phyloP scores from a whole-genome alignment of 2,113 vertebrate genomes.

The Oryzias curvinotus region DNA sequence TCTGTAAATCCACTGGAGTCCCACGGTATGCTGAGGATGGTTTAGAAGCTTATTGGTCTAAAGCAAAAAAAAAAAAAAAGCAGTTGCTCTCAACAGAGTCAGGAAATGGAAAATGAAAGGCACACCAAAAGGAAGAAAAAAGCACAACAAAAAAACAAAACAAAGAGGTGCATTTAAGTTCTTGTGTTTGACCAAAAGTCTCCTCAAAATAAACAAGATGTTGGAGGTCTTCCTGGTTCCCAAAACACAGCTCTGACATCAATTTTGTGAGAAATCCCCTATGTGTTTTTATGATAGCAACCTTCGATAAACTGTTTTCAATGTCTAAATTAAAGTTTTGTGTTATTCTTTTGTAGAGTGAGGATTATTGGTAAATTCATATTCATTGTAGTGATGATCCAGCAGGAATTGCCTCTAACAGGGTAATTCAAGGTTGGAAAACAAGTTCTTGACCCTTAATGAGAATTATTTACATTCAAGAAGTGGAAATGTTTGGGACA shows the following conservation, averaged over 20 bases:
- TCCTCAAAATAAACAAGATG: conserved; percentile 28
- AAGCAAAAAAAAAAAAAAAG: conserved; percentile 20
- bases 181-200: conserved; percentile 14
- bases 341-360: too few species aligned
- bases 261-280: not conserved
- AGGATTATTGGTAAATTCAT: too few species aligned
- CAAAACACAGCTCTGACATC: conserved; percentile 17
- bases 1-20: conserved; percentile 9
- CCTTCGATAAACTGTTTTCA: not conserved
- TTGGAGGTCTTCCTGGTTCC: conserved; percentile 24
- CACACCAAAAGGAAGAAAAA: conserved; percentile 17
- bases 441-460: conserved; percentile 20
- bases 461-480: conserved; percentile 37
- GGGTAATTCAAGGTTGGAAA: not conserved
- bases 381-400: too few species aligned
- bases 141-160: not conserved
- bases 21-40: conserved; percentile 8
- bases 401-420: too few species aligned
- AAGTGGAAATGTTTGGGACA: conserved; percentile 23
- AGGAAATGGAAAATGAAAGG: not conserved
- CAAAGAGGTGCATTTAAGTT: conserved; percentile 29
- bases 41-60: conserved; percentile 26
- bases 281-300: not conserved
- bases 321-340: too few species aligned
- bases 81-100: conserved; percentile 13